Conservation (phyloP, 2,888 invertebrate species). For the Mylabris sibirica region DNA sequence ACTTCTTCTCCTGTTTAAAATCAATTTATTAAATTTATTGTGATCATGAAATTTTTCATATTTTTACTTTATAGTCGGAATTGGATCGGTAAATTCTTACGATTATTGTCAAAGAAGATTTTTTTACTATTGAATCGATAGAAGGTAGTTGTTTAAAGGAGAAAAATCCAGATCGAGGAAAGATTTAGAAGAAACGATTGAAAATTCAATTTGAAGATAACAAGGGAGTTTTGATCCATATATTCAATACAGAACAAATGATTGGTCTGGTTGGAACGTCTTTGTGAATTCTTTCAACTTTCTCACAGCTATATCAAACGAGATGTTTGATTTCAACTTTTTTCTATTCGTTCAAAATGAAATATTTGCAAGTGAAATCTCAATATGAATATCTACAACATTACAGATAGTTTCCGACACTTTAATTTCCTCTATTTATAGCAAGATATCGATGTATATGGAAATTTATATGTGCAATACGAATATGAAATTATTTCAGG, state of each 20-base stretch:
- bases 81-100: no score
- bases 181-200: no score
- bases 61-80: no score
- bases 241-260: background rate
- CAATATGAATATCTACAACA: background rate
- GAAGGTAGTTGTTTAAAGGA: background rate
- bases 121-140: background rate
- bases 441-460: background rate
- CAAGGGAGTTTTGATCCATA: background rate
- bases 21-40: background rate
- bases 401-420: background rate
- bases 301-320: background rate
- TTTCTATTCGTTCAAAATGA: background rate
- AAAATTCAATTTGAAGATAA: background rate
- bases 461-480: background rate
- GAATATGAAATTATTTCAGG: background rate
- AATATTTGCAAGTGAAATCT: background rate
- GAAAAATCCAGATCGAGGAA: background rate
- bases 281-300: background rate
- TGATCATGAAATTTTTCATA: background rate
- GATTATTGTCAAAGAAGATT: no score
- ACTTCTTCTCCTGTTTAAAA: no score
- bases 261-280: background rate
- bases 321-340: background rate
- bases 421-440: background rate